These are phyloP conservation scores for Callipepla californica DNA, from an alignment of 2,113 vertebrate genomes.

Conservation along the genomic window DNA sequence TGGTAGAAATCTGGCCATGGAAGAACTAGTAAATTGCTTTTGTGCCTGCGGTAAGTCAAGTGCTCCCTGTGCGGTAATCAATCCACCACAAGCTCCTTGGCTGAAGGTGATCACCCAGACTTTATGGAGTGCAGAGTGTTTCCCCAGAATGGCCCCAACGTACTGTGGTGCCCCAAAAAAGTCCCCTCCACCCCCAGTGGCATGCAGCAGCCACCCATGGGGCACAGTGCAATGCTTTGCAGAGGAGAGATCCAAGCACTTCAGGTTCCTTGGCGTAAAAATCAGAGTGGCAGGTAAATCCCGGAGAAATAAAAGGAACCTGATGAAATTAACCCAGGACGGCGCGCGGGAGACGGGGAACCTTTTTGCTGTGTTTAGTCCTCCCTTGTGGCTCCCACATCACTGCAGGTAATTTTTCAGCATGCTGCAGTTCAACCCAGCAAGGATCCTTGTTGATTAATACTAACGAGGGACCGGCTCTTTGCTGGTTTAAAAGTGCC, in stretches of 20 bases:
- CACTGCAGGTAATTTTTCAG: not conserved
- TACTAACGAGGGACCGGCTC: not conserved
- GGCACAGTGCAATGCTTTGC: not conserved
- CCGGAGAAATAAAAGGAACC: not conserved
- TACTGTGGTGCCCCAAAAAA: not conserved
- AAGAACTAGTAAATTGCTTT: conserved; percentile 8
- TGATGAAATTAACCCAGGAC: not conserved
- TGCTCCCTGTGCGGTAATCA: not conserved
- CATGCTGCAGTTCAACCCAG: not conserved
- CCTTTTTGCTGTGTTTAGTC: not conserved
- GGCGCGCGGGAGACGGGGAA: not conserved
- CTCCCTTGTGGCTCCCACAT: not conserved
- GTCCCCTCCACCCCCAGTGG: not conserved
- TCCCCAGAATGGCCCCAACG: not conserved
- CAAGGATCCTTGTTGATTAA: not conserved
- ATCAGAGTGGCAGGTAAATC: not conserved
- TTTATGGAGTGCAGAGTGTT: conserved; percentile 35
- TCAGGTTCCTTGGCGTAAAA: not conserved
- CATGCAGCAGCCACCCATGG: not conserved
- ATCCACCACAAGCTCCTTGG: not conserved
- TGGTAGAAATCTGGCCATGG: not conserved
- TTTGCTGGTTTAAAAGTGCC: not conserved
- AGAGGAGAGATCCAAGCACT: not conserved
- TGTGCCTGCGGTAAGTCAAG: not conserved
- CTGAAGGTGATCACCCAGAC: not conserved